phyloP scores from a whole-genome alignment of 92 coral and sea anemone species.

The Montipora capitata region DNA sequence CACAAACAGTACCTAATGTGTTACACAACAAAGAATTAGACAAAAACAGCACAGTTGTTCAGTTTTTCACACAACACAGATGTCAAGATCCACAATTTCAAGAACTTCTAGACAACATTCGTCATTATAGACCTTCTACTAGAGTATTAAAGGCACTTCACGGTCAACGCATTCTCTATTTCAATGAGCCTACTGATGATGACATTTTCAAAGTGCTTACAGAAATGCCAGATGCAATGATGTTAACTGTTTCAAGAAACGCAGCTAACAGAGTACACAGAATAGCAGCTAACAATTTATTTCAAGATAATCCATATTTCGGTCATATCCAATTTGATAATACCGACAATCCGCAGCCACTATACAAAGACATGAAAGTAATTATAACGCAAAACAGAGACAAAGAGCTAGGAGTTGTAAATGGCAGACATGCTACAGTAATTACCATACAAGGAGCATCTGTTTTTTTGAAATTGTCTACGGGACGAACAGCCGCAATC shows the following conservation, averaged over 20 bases:
- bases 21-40: background rate
- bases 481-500: too few species aligned
- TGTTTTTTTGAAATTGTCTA: background rate
- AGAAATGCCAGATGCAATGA: background rate
- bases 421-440: constrained; percentile 1
- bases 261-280: background rate
- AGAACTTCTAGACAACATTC: constrained; percentile 1
- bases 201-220: background rate
- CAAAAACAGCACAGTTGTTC: background rate
- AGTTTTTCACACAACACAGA: constrained; percentile 27
- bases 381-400: constrained; percentile 19
- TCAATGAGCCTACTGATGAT: too few species aligned
- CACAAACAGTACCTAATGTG: background rate
- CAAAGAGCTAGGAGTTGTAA: too few species aligned
- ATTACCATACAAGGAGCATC: background rate
- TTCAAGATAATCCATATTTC: background rate
- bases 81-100: constrained; percentile 16
- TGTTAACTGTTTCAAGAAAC: background rate
- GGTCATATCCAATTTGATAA: background rate
- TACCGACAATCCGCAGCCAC: background rate
- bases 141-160: background rate
- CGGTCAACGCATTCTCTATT: background rate
- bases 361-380: constrained; percentile 15
- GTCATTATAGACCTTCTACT: constrained; percentile 18
- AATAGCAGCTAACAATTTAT: background rate